Base-by-base conservation (phyloP, 2,888 invertebrate genomes). In the Chirona hameri region DNA sequence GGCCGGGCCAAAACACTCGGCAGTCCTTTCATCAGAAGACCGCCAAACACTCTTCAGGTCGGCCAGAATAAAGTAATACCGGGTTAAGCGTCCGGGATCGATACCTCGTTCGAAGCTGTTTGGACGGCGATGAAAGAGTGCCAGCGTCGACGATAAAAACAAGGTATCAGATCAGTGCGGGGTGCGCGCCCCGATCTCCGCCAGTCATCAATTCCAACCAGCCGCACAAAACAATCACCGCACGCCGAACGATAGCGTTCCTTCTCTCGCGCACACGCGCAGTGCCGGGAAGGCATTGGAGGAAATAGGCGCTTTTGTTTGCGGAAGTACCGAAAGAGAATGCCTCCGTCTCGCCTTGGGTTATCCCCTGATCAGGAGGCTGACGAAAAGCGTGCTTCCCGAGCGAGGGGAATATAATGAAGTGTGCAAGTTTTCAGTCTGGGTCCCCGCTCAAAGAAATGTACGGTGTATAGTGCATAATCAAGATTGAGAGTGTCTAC, bases 61-160 rank as follows among this genome's bases (percentile, higher is more conserved):
- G 60, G 60, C 60, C 60, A 60, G 60, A 60, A 60, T 60, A 60
- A 60, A 60, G 60, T 60, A 60, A 60, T 60, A 24, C 60, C 24
- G 60, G 2, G 60, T 60, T 60, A 60, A 60, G 60, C 60, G 60
- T 24, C 60, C 24, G 24, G 7, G 60, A 24, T 60, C 60, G 60
- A 60, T 60, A 60, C 24, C 60, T 60, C 60, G 60, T 60, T 60
- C 60, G 24, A 21, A 24, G 60, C 60, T 60, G 60, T 60, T 60
- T 60, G 60, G 60, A 1, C 24, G 24, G 24, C 60, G 60, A 60
- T 60, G 60, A 60, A 60, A 60, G 60, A 60, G 24, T 24, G 60
- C 55, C 60, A 60, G 60, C 24, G 24, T 60, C 60, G 24, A 7
- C 60, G 60, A 60, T 60, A 60, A 60, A 60, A 60, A 60, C 60